Evolutionary conservation across 2,113 vertebrate genomes (phyloP).

Genomic region (Octodon degus): DNA sequence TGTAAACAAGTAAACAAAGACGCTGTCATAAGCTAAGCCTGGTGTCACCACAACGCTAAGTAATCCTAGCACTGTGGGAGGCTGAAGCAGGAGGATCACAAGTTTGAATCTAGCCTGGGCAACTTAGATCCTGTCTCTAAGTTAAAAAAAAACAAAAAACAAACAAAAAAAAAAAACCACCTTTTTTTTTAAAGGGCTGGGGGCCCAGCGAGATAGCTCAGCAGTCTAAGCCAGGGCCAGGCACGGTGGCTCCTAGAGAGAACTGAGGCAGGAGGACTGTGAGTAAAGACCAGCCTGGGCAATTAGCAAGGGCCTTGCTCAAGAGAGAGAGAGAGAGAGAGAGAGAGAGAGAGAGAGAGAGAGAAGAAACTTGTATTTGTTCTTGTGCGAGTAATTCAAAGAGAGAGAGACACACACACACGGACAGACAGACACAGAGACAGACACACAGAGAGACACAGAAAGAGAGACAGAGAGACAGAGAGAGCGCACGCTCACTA

Average conservation of each 20-base stretch:
- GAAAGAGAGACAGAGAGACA: background rate
- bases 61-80: too few relatives aligned
- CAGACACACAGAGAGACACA: too few relatives aligned
- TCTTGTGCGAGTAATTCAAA: background rate
- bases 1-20: background rate
- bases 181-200: background rate
- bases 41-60: too few relatives aligned
- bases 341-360: background rate
- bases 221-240: background rate
- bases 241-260: background rate
- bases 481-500: background rate
- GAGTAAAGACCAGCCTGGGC: background rate
- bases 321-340: background rate
- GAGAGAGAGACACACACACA: too few relatives aligned
- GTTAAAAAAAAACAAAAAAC: background rate
- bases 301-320: background rate
- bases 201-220: background rate
- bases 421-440: background rate
- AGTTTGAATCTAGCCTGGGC: background rate
- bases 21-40: background rate
- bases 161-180: background rate
- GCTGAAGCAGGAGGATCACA: background rate
- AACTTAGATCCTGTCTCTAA: background rate
- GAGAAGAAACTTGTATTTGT: background rate
- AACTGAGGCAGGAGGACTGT: background rate